These are phyloP conservation scores for Enteromius viviparus DNA, from an alignment of 2,797 vertebrate genomes.

Conservation along the genomic window DNA sequence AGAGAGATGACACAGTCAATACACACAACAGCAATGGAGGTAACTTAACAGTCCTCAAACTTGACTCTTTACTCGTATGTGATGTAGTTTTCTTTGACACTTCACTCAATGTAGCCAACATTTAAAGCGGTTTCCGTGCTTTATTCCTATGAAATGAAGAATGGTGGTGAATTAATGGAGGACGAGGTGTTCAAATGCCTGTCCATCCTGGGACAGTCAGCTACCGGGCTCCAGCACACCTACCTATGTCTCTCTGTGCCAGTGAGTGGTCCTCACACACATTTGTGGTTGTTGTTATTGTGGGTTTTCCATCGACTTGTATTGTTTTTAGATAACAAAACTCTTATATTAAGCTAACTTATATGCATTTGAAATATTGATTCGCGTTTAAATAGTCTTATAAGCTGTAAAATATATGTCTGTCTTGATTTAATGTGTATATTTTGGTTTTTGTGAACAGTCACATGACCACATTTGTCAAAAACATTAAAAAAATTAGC, in stretches of 20 bases:
- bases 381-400: not conserved
- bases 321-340: not conserved
- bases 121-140: not conserved
- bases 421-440: not conserved
- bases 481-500: not conserved
- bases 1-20: slow-evolving; percentile 8
- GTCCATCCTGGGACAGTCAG: slow-evolving; percentile 76
- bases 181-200: slow-evolving; percentile 74
- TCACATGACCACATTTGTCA: not conserved
- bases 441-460: not conserved
- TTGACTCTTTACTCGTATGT: not conserved
- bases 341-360: too few species aligned
- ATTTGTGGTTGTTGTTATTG: not conserved
- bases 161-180: slow-evolving; percentile 75
- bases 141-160: slow-evolving; percentile 61
- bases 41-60: slow-evolving; percentile 11
- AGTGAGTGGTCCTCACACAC: slow-evolving; percentile 76
- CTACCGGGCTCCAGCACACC: slow-evolving; percentile 76
- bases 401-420: not conserved
- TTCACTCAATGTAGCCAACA: not conserved
- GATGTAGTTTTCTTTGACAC: not conserved
- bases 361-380: not conserved
- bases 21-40: slow-evolving; percentile 37
- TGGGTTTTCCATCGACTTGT: not conserved
- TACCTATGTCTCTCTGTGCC: slow-evolving; percentile 81